Evolutionary conservation across 2,113 vertebrate genomes (phyloP).

Genomic region (Setophaga petechia): DNA sequence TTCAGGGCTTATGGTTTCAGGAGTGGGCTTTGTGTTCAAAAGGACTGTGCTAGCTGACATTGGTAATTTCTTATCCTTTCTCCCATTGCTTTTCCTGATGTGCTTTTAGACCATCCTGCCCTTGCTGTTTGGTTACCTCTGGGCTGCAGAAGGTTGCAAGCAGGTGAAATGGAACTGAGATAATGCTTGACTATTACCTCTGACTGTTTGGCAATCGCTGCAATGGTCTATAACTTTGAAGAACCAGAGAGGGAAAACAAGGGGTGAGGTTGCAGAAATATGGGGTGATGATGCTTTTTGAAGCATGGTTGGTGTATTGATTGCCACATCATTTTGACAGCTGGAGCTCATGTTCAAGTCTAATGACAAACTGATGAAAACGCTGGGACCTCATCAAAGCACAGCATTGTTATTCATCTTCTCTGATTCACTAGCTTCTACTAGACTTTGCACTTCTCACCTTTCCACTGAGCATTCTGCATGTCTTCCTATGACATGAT

Average conservation of each 20-base stretch:
- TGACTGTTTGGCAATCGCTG: background rate
- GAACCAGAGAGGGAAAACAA: background rate
- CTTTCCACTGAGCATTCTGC: background rate
- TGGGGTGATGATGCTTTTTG: background rate
- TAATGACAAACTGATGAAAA: slow-evolving; percentile 10
- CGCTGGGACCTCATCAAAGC: background rate
- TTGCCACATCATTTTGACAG: background rate
- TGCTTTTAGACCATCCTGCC: background rate
- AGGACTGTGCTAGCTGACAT: background rate
- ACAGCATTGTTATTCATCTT: background rate
- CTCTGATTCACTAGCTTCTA: background rate
- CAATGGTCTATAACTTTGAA: background rate
- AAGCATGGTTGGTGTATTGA: rapidly evolving
- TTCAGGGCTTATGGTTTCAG: background rate
- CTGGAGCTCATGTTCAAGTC: background rate
- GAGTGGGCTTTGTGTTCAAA: background rate
- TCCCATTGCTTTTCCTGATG: background rate
- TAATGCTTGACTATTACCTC: background rate
- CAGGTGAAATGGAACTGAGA: background rate
- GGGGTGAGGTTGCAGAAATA: background rate
- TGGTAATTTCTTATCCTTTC: background rate
- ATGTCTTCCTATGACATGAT: background rate
- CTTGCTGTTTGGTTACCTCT: background rate
- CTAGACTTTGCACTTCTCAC: background rate
- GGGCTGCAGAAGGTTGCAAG: background rate